Percentiles rank a stretch among this genome's conserved stretches.
phyloP scores from a whole-genome alignment of 2,113 vertebrate genomes.

The Hystrix cristata region DNA sequence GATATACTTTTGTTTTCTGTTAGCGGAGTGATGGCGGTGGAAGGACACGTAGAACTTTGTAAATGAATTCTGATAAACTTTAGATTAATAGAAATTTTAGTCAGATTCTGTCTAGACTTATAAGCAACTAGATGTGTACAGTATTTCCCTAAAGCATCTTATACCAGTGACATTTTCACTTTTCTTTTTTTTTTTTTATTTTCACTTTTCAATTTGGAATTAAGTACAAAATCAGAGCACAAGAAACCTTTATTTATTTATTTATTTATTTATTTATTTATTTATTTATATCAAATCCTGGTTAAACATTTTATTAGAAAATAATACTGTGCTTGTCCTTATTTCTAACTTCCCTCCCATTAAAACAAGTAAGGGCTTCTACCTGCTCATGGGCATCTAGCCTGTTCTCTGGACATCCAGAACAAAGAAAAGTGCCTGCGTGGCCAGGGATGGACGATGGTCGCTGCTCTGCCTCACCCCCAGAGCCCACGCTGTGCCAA shows the following conservation, averaged over 20 bases:
- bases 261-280: too few species aligned
- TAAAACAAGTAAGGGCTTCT: background rate
- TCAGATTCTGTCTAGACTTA: too few species aligned
- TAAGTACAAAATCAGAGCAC: background rate
- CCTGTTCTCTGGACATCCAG: background rate
- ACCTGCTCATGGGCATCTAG: background rate
- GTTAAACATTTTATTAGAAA: background rate
- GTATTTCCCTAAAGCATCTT: too few species aligned
- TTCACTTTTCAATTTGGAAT: constrained; percentile 5
- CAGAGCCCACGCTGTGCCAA: background rate
- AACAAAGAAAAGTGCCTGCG: background rate
- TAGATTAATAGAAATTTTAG: too few species aligned
- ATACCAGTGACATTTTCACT: too few species aligned
- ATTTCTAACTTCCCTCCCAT: background rate
- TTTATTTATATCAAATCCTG: background rate
- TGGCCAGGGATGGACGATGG: accelerated
- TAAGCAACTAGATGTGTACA: too few species aligned
- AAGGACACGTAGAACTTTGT: too few species aligned
- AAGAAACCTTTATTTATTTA: background rate
- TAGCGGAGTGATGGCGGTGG: too few species aligned
- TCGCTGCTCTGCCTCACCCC: accelerated
- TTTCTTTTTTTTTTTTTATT: too few species aligned
- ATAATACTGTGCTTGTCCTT: background rate
- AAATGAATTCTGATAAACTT: too few species aligned
- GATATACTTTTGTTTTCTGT: too few species aligned